Base-by-base conservation (phyloP, 2,888 invertebrate genomes). In the Cheilosia impressa region DNA sequence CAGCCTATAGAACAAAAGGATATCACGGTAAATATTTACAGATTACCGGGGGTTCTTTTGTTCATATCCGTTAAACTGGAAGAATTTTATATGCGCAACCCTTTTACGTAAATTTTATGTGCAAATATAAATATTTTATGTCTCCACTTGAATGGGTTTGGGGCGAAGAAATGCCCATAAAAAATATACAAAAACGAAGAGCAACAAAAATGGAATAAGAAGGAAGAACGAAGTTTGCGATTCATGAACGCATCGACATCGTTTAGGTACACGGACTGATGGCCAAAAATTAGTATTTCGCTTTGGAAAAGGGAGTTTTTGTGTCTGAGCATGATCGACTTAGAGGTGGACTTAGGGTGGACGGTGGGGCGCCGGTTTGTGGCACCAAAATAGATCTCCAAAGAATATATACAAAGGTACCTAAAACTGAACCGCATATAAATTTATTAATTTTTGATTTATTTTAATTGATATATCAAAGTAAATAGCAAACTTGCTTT, bases 61-160 rank as follows among this genome's bases (percentile, higher is more conserved):
- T 45, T 60, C 58, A 43, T 62, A 43, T 72, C 60, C 57, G 65
- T 76, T 78, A 57, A 77, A 72, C 43, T 57, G 72, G 41, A 78
- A 62, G 71, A 55, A 78, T 68, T 78, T 72, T 80, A 57, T 57
- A 22, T 52, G 57, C 65, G 52, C 71, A 31, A 78, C 72, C 78
- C 72, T 83, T 83, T 83, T 68, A 73, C 72, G 78, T 58, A 78
- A 72, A 83, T 83, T 78, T 72, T 72, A 82, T 83, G 72, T 24
- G 50, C 72, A 77, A 78, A 60, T 50, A 71, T 76, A 81, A 76
- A 81, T 81, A 78, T 66, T 83, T 72, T 83, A 82, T 77, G 71
- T 43, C 60, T 27, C 41, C 55, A 52, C 52, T 17, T 60, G 17
- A 58, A 41, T 17, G 17, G 47, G 19, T 47, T 43, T 17, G 43